Evolutionary conservation across 2,888 invertebrate species (phyloP), one percentile per base, ranked within the genome.

Genomic region (Apotomis capreana): DNA sequence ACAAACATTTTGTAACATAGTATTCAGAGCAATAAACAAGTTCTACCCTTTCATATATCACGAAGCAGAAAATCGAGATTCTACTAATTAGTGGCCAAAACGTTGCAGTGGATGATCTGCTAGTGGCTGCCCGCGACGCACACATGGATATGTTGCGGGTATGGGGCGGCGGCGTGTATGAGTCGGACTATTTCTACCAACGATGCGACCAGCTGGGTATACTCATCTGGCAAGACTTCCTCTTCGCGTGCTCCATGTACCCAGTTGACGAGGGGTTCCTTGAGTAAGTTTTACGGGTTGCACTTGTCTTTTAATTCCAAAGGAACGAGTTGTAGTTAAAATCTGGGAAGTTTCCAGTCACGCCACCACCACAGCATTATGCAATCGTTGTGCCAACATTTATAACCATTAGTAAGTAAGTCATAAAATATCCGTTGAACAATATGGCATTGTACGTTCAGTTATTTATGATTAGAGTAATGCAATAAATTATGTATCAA

Each of bases 131-230:
- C 0, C 95, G 94, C 77, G 95, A 96, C 8, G 95, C 96, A 0
- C 95, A 99, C 84, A 98, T 98, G 97, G 97, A 97, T 81, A 97
- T 98, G 96, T 89, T 99, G 12, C 94, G 99, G n/a, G 97, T 99
- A 1, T 99, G 99, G 99, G 99, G 99, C 40, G 99, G 99, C n/a
- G 99, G 99, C 0, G 92, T 98, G 0, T 99, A 99, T 82, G 99
- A 99, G 84, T 95, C 96, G 0, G 97, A 99, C 78, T 94, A 95
- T 71, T 99, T 99, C 88, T 99, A 99, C 86, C 93, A 96, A 75
- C 86, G 96, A 51, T 97, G 98, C 69, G 99, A 99, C 84, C 94
- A 96, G 82, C 91, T 97, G 64, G 99, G 99, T 0, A 96, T 99
- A 61, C 93, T 99, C 81, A 95, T 99, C 69, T 99, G 99, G 99